phyloP scores from a whole-genome alignment of 2,797 vertebrate genomes.

The Danionella dracula region DNA sequence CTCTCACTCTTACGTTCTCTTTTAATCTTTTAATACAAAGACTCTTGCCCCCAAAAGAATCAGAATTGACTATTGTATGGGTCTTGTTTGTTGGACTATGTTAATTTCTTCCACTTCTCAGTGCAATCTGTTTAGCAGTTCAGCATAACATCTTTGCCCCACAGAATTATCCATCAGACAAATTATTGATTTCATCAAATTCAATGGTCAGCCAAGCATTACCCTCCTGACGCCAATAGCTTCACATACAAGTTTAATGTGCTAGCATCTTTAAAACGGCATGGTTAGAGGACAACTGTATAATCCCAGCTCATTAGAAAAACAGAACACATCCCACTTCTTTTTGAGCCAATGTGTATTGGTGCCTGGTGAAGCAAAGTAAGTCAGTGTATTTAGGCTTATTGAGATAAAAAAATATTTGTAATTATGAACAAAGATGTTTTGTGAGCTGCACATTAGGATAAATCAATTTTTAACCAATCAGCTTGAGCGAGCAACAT shows the following conservation, averaged over 20 bases:
- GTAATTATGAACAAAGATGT: too few relatives aligned
- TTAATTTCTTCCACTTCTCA: constrained; percentile 52
- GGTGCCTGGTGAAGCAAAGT: too few relatives aligned
- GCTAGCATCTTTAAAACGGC: neutral
- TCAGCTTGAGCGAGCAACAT: too few relatives aligned
- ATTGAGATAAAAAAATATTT: too few relatives aligned
- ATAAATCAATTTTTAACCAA: too few relatives aligned
- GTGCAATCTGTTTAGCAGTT: constrained; percentile 72
- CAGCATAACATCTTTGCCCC: constrained; percentile 58
- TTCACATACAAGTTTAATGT: neutral
- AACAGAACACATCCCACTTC: neutral
- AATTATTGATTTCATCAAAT: too few relatives aligned
- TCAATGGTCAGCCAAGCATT: constrained; percentile 43
- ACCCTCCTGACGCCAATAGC: constrained; percentile 52
- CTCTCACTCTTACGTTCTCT: constrained; percentile 43
- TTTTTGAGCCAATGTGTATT: constrained; percentile 38
- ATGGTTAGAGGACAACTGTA: neutral
- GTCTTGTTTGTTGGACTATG: constrained; percentile 67
- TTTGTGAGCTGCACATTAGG: too few relatives aligned
- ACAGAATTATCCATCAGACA: constrained; percentile 66
- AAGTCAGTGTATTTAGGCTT: too few relatives aligned
- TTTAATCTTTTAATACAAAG: constrained; percentile 68
- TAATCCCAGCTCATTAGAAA: neutral
- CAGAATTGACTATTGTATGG: constrained; percentile 44
- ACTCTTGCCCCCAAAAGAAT: constrained; percentile 49